Evolutionary conservation across 2,113 vertebrate genomes (phyloP).

Genomic region (Pteropus alecto): DNA sequence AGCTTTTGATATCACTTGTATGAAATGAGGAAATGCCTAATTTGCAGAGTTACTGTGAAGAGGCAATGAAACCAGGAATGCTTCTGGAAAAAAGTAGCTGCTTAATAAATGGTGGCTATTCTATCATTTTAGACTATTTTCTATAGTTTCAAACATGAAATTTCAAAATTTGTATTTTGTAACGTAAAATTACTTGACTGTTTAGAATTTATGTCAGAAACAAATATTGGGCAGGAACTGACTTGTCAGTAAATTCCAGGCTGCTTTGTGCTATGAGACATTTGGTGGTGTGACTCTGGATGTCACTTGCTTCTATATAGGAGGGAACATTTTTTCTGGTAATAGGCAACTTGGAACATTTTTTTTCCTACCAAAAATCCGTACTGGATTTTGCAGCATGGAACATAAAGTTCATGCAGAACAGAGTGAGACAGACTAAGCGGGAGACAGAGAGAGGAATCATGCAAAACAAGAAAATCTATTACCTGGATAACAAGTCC

Average conservation of each 20-base stretch:
- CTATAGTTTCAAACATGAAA: neutral
- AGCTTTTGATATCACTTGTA: neutral
- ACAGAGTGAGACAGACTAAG: neutral
- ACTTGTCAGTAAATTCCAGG: neutral
- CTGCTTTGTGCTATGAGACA: neutral
- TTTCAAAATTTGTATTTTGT: neutral
- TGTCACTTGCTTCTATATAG: neutral
- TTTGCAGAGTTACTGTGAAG: neutral
- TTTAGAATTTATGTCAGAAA: neutral
- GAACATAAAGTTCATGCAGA: neutral
- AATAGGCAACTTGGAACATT: neutral
- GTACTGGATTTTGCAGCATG: neutral
- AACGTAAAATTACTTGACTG: neutral
- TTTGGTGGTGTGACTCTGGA: neutral
- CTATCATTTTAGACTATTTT: neutral
- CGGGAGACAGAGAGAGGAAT: neutral
- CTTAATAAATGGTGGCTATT: neutral
- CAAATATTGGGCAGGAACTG: neutral
- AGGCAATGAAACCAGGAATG: neutral
- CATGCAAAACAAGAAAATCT: neutral
- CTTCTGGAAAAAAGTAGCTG: neutral
- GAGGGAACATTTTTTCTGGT: neutral
- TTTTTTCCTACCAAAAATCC: neutral
- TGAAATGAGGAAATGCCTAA: neutral
- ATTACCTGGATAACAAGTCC: neutral